These are phyloP conservation scores for Cantharis flavilabris DNA, from an alignment of 2,888 invertebrate genomes.

Conservation along the genomic window DNA sequence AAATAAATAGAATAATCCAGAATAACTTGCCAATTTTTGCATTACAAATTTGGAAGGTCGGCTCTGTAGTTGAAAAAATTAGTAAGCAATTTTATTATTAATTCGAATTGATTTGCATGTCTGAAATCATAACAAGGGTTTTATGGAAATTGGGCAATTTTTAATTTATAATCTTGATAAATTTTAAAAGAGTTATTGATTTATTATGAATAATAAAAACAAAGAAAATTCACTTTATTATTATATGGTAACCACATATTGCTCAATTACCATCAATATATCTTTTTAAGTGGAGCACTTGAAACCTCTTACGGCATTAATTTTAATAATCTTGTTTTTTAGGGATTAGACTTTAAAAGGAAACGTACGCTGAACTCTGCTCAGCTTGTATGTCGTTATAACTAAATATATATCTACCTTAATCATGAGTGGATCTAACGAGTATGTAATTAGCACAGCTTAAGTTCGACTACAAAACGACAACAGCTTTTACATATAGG, in stretches of 20 bases:
- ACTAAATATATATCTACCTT: background rate
- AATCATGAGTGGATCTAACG: background rate
- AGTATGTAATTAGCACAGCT: background rate
- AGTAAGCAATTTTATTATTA: background rate
- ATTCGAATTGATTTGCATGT: background rate
- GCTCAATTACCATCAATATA: background rate
- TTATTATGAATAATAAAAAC: background rate
- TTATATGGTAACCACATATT: background rate
- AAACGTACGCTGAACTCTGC: background rate
- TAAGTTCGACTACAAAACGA: background rate
- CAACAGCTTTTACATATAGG: background rate
- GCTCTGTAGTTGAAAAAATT: background rate
- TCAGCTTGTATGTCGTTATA: background rate
- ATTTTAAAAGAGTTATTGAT: background rate
- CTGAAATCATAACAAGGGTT: background rate
- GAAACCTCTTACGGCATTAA: background rate
- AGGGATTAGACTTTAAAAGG: background rate
- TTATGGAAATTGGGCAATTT: background rate
- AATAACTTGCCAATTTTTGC: background rate
- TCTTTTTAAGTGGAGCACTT: background rate
- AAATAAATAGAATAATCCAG: background rate
- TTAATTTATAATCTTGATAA: background rate
- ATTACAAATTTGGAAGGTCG: background rate
- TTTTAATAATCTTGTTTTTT: background rate
- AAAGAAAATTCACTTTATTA: background rate